These are phyloP conservation scores for Neoscelio sp. DNA, from an alignment of 2,888 invertebrate genomes.

Conservation along the genomic window DNA sequence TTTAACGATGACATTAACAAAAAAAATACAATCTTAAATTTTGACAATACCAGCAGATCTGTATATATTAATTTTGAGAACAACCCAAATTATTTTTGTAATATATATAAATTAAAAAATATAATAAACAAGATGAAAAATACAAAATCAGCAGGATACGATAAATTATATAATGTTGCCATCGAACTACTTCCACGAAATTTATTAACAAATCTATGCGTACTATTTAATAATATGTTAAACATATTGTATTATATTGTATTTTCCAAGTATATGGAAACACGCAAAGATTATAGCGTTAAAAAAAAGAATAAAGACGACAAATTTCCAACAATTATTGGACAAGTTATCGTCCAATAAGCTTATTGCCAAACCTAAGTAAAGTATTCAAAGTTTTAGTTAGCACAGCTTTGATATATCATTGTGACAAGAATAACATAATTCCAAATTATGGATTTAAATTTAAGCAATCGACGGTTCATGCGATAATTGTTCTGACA, in stretches of 20 bases:
- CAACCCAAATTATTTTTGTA: constrained; percentile 28
- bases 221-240: constrained; percentile 62
- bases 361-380: constrained; percentile 68
- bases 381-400: constrained; percentile 69
- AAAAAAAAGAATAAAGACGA: constrained; percentile 44
- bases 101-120: neutral
- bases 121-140: constrained; percentile 50
- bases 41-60: constrained; percentile 25
- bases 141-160: constrained; percentile 60
- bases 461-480: constrained; percentile 56
- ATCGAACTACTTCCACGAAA: constrained; percentile 33
- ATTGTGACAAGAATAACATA: constrained; percentile 29
- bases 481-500: constrained; percentile 50
- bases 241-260: too few species aligned
- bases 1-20: constrained; percentile 17
- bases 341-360: constrained; percentile 70
- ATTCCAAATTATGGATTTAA: constrained; percentile 59
- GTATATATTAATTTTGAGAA: constrained; percentile 5
- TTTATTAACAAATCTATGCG: constrained; percentile 7
- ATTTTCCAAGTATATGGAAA: constrained; percentile 69
- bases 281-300: constrained; percentile 68
- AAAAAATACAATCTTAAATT: constrained; percentile 3
- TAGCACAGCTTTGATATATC: constrained; percentile 15
- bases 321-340: constrained; percentile 32
- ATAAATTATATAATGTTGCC: constrained; percentile 49